Conservation (phyloP, 64 coral and sea anemone genomes). For the Anthopleura sola region DNA sequence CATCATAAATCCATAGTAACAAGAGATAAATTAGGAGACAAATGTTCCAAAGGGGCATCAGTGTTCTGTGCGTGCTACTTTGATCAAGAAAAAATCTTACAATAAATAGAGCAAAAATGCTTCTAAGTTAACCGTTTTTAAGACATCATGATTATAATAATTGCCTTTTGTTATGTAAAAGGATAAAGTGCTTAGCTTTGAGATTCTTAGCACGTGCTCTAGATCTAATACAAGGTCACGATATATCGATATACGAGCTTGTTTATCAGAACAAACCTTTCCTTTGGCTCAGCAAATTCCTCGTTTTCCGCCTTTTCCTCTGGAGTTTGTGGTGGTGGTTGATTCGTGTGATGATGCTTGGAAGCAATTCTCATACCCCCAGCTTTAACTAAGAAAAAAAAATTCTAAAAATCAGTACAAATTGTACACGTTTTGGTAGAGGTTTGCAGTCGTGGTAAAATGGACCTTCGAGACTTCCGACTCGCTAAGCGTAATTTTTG, state of each 20-base stretch:
- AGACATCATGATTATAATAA: too few species aligned
- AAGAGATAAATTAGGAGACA: too few species aligned
- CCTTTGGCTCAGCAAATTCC: conserved; percentile 85
- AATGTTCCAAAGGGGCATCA: too few species aligned
- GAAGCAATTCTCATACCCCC: conserved; percentile 93
- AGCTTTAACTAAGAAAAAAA: conserved; percentile 70
- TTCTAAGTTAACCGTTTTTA: too few species aligned
- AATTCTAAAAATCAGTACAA: not conserved
- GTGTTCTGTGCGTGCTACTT: too few species aligned
- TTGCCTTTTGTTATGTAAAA: not conserved
- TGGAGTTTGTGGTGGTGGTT: conserved; percentile 64
- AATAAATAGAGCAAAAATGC: too few species aligned
- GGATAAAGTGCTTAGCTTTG: not conserved
- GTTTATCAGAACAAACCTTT: conserved; percentile 31
- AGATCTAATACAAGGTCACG: not conserved
- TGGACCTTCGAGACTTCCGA: not conserved
- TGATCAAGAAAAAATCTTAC: too few species aligned
- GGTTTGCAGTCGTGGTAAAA: not conserved
- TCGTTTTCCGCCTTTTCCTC: conserved; percentile 98
- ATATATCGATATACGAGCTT: too few species aligned
- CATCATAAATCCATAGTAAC: too few species aligned
- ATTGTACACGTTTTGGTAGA: conserved; percentile 4
- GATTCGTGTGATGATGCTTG: conserved; percentile 73
- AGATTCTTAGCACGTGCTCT: conserved; percentile 7
- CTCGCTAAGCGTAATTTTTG: not conserved